These are phyloP conservation scores for Tribolium madens DNA, from an alignment of 1,140 invertebrate genomes.

Conservation along the genomic window DNA sequence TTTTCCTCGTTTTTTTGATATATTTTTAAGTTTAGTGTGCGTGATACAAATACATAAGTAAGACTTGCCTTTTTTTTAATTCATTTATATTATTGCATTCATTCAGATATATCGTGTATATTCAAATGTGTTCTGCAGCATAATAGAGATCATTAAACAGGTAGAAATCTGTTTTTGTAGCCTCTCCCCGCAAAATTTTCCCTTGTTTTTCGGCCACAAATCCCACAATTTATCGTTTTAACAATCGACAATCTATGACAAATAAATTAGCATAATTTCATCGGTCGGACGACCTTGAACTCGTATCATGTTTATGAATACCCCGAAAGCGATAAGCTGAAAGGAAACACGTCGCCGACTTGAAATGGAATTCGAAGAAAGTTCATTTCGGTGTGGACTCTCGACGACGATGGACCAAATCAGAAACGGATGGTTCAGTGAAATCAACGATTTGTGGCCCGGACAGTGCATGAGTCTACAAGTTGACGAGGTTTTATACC, in stretches of 20 bases:
- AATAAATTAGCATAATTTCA: constrained; percentile 29
- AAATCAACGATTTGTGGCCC: constrained; percentile 90
- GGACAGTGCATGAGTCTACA: constrained; percentile 91
- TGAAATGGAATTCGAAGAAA: neutral
- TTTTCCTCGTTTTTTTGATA: constrained; percentile 1
- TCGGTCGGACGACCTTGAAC: constrained; percentile 8
- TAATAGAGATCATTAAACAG: constrained; percentile 14
- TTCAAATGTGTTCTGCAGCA: constrained; percentile 31
- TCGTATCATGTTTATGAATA: constrained; percentile 27
- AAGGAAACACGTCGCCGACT: neutral
- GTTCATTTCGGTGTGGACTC: neutral
- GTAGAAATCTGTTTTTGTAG: neutral
- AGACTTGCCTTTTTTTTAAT: constrained; percentile 31
- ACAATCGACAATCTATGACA: neutral
- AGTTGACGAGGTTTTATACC: constrained; percentile 85
- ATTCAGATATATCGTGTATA: constrained; percentile 24
- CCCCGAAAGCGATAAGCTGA: neutral
- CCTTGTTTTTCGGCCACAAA: neutral
- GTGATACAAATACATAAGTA: constrained; percentile 30
- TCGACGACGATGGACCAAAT: constrained; percentile 63
- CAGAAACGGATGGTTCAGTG: constrained; percentile 91
- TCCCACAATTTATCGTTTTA: neutral
- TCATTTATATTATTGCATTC: constrained; percentile 2
- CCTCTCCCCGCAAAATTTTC: neutral
- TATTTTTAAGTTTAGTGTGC: constrained; percentile 33